Base-by-base conservation (phyloP, 64 coral and sea anemone genomes). In the Montipora cactus region DNA sequence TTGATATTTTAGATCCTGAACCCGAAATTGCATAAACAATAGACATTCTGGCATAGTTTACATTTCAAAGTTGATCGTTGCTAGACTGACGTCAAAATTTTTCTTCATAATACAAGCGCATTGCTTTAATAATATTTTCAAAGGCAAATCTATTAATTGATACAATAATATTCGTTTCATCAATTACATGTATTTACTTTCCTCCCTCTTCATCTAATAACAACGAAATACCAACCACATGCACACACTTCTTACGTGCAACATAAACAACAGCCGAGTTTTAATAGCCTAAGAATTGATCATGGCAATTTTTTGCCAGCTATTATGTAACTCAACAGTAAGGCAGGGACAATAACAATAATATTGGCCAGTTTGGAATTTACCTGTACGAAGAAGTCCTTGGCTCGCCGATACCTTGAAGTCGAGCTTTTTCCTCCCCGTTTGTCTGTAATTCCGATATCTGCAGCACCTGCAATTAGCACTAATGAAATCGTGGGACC, bases 301-400 rank as follows among this genome's bases (percentile, higher is more conserved):
- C 37, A n/a, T 4, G 46, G 20, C 5, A 13, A 86, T 48, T 21
- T 66, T 48, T 19, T 86, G 82, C 66, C 46, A 86, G 71, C 82
- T 71, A 20, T 45, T 86, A 64, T 86, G 49, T 86, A 53, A 86
- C 47, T 86, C 66, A 47, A 86, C 18, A 84, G 59, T 71, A 47
- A 71, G 82, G 47, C 82, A 86, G 50, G 82, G 66, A 86, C 64
- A 71, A 4, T 18, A 86, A 71, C 23, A 89, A 76, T 64, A 76
- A 77, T 61, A 77, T 61, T 22, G 48, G 9, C 7, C 48, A 76
- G 13, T 13, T 51, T 87, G 44, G 7, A 68, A 78, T 84, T 88
- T 89, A 96, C 97, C 90, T 99, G 95, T 16, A 94, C 77, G 57
- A 94, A 99, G 78, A 99, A 99, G 49, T 99, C 98, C 55, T 89